Base-by-base conservation (phyloP, 2,113 vertebrate species). In the Lophochroa leadbeateri region DNA sequence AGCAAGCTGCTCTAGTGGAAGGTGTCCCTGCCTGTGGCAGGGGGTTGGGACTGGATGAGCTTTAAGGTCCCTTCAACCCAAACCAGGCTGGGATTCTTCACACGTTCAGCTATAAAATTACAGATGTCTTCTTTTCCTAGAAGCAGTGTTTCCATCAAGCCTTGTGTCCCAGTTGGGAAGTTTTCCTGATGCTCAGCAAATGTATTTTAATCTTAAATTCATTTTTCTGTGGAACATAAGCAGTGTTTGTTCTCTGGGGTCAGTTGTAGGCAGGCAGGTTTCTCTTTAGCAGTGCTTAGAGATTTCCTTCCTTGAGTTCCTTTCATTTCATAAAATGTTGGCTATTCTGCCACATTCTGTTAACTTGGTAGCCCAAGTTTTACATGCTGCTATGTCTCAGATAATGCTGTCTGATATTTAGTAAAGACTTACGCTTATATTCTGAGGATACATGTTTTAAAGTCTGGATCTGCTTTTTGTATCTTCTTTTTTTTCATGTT, bases 171-270 rank as follows among this genome's bases (percentile, higher is more conserved):
- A 6, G 25, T 31, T 69, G 68, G 69, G 55, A 74, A 80, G 37
- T 57, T 94, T 94, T 64, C 49, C 60, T 67, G 69, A 65, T 46
- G 47, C 46, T 84, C 52, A 68, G 33, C 16, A 5, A 16, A 1
- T 4, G 1, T 60, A 28, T 93, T 91, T 86, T 53, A 41, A 58
- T 85, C 65, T 90, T 44, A 44, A 91, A 29, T 68, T 50, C 3
- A 0, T 64, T 78, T 31, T 75, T 43, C 29, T 39, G 17, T 28
- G 7, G 43, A 24, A 35, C 31, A 9, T 23, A 27, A 91, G 37
- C 61, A 33, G 13, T 1, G 0, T 82, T 82, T 4, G 3, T 12
- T 13, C n/a, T 37, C n/a, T 25, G 33, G 46, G 31, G 6, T 31
- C 3, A 1, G 21, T 18, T 47, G 43, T 35, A 81, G 60, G 10